Base-by-base conservation (phyloP, 2,888 invertebrate genomes). In the Pediacus dermestoides region DNA sequence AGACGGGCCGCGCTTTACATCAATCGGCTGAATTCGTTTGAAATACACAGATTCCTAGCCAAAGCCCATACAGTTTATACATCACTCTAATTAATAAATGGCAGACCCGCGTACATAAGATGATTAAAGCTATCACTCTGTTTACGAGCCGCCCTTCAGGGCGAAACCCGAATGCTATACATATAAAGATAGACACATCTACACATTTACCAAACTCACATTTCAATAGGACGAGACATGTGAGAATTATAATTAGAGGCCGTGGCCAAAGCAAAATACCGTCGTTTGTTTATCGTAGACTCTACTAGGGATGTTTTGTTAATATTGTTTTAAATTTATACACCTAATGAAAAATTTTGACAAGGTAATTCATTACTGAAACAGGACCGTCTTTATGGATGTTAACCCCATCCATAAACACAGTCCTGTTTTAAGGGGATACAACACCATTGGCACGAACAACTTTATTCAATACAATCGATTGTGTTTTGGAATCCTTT, bases 31-130 rank as follows among this genome's bases (percentile, higher is more conserved):
- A 40, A 56, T 60, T 58, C 56, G 59, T 58, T 61, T 58, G 60
- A 55, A 61, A 58, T 52, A 58, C 48, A 53, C 52, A 58, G 55
- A 48, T 56, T 57, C 53, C 57, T 55, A 57, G 52, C 55, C 55
- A 58, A 52, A 50, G 57, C 57, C 56, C 55, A 58, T 59, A 57
- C 55, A 58, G 53, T 61, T 57, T 59, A 60, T 63, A 64, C 65
- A 67, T 66, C 64, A 66, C 60, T 63, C 63, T 68, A 68, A 68
- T 68, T 68, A 68, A 66, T 66, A 67, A 67, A 66, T 65, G 61
- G 64, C 61, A 56, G 58, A 55, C 60, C 59, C 55, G 52, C 54
- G 51, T 53, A 57, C 57, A 62, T 63, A 61, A 61, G 55, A 60
- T 57, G 58, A 60, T 60, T 56, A 58, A 59, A 59, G 55, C 54